Evolutionary conservation across 2,113 vertebrate genomes (phyloP).

Genomic region (Chionomys nivalis): DNA sequence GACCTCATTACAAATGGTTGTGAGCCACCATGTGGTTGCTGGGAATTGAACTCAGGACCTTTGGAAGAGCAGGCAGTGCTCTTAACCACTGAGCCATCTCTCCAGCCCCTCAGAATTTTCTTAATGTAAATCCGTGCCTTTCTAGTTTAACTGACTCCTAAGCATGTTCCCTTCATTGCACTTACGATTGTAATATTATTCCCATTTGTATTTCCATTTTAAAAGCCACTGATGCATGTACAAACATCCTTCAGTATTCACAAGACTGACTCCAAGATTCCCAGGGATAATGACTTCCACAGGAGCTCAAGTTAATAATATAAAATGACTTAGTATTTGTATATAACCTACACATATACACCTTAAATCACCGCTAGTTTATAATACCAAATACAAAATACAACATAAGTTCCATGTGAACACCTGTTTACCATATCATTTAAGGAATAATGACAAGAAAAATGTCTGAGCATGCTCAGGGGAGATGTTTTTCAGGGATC

Average conservation of each 20-base stretch:
- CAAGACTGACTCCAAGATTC: not conserved
- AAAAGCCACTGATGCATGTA: not conserved
- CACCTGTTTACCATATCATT: not conserved
- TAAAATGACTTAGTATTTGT: not conserved
- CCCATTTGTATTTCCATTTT: not conserved
- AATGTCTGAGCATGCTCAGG: not conserved
- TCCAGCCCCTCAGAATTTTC: constrained; percentile 9
- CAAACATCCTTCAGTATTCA: not conserved
- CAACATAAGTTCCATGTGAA: not conserved
- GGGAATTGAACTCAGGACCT: too few species aligned
- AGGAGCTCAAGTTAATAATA: not conserved
- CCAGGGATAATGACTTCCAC: too few species aligned
- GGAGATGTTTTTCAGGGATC: not conserved
- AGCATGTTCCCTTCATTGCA: constrained; percentile 1
- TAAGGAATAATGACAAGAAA: not conserved
- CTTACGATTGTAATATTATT: not conserved
- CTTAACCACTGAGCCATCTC: too few species aligned
- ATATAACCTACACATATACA: not conserved
- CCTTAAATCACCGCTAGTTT: not conserved
- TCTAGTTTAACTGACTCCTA: not conserved
- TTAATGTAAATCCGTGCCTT: not conserved
- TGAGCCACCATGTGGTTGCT: too few species aligned
- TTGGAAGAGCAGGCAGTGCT: too few species aligned
- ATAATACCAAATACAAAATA: not conserved
- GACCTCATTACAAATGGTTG: too few species aligned